These are phyloP conservation scores for Paradoxurus hermaphroditus DNA, from an alignment of 2,113 vertebrate genomes.

Conservation along the genomic window DNA sequence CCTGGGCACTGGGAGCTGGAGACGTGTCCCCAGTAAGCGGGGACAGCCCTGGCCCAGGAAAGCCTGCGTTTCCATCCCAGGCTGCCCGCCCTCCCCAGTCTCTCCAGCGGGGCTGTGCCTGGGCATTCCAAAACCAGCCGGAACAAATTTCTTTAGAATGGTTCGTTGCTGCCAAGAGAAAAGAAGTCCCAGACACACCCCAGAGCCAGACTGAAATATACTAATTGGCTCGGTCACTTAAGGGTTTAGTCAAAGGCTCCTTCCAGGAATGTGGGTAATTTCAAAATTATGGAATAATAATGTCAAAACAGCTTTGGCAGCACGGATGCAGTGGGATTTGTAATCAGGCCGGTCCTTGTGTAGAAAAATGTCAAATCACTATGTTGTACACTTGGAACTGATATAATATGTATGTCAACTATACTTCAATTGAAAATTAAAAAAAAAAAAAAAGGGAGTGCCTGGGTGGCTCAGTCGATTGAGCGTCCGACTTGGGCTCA, in stretches of 20 bases:
- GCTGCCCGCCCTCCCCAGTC: not conserved
- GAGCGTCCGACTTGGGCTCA: too few relatives aligned
- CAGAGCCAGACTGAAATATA: not conserved
- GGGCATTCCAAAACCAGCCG: not conserved
- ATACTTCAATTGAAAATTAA: not conserved
- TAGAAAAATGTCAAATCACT: not conserved
- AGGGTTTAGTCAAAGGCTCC: not conserved
- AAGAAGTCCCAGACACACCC: not conserved
- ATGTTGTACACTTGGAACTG: not conserved
- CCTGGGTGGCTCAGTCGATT: too few relatives aligned
- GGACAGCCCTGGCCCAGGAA: not conserved
- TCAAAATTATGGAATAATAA: not conserved
- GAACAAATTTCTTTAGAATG: not conserved
- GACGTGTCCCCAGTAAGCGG: not conserved
- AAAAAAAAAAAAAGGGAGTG: too few relatives aligned
- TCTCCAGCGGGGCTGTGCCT: not conserved
- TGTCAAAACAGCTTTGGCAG: not conserved
- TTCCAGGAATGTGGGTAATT: slow-evolving; percentile 22
- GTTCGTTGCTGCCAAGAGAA: not conserved
- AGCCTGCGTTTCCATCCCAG: not conserved
- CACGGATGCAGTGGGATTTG: not conserved
- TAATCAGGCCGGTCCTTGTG: not conserved
- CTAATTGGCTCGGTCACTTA: not conserved
- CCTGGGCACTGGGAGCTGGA: not conserved
- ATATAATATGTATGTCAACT: not conserved